Conservation (phyloP, 2,113 vertebrate genomes). For the Odobenus rosmarus region DNA sequence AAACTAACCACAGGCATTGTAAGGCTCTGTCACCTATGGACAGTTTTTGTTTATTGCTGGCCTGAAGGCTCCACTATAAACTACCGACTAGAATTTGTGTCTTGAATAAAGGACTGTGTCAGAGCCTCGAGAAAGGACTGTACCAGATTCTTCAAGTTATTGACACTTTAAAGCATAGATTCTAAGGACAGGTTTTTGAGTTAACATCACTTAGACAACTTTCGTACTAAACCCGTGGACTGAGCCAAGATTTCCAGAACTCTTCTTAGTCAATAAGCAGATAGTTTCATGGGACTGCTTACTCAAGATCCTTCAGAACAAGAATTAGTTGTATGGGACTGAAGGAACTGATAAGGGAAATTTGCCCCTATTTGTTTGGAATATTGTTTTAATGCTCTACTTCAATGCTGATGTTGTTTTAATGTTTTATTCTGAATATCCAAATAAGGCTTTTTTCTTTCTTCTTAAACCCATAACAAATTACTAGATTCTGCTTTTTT, state of each 20-base stretch:
- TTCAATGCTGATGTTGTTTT: not conserved
- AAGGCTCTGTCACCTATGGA: not conserved
- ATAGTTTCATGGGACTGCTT: not conserved
- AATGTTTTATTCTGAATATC: not conserved
- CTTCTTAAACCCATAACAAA: not conserved
- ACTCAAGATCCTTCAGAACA: not conserved
- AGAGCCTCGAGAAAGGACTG: not conserved
- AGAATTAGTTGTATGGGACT: not conserved
- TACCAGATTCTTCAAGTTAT: not conserved
- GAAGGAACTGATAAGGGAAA: not conserved
- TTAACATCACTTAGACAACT: constrained; percentile 71
- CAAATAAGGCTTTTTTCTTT: not conserved
- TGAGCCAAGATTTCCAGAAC: constrained; percentile 73
- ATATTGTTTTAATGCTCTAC: not conserved
- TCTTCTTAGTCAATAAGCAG: not conserved
- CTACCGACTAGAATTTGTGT: not conserved
- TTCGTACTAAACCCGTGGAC: constrained; percentile 67
- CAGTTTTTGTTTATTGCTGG: not conserved
- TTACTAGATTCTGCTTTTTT: not conserved
- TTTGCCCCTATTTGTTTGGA: not conserved
- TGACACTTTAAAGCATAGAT: not conserved
- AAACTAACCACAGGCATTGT: not conserved
- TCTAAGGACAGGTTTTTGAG: not conserved
- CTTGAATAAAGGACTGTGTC: not conserved
- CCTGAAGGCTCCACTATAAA: not conserved